Evolutionary conservation across 2,113 vertebrate genomes (phyloP), one percentile per base, ranked within the genome.

Genomic region (Pluvianellus socialis): DNA sequence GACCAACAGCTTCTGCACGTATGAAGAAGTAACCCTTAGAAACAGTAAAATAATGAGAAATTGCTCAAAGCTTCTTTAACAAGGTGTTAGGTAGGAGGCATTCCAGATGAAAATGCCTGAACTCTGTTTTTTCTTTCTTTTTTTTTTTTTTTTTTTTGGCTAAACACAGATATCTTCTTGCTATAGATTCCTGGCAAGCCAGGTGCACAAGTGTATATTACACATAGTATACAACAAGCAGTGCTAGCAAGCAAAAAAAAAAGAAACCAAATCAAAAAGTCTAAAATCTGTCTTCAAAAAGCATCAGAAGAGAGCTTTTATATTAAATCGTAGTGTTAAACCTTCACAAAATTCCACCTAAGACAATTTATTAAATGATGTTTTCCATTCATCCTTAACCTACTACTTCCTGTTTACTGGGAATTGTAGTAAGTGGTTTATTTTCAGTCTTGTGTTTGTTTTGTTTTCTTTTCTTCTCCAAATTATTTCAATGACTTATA

Each of bases 401-500:
- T 85, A 62, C 22, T 63, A 18, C n/a, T 72, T 92, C 87, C 67
- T 91, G 40, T 62, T 95, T 91, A 75, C 63, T 96, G 89, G 19
- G 32, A 91, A 96, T 58, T 95, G 49, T 89, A 76, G 50, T 67
- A 79, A n/a, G 30, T 58, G 12, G 16, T 82, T 96, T 92, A 82
- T 97, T 97, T 97, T 86, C 74, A 87, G 67, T 90, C 16, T 76
- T 90, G 23, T 92, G 53, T 92, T 83, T 96, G 19, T 89, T 96
- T 97, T 90, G 73, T 95, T 96, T 92, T 67, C 42, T 92, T 88
- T 94, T 89, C 67, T 77, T 91, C 45, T 50, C 59, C 42, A 94
- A 92, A 97, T 97, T 92, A 94, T 97, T 98, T 98, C 80, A 95
- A 67, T 91, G 77, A 94, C 94, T 97, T 96, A 24, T 74, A 32